These are phyloP conservation scores for Semotilus atromaculatus DNA, from an alignment of 2,797 vertebrate genomes.

Conservation along the genomic window DNA sequence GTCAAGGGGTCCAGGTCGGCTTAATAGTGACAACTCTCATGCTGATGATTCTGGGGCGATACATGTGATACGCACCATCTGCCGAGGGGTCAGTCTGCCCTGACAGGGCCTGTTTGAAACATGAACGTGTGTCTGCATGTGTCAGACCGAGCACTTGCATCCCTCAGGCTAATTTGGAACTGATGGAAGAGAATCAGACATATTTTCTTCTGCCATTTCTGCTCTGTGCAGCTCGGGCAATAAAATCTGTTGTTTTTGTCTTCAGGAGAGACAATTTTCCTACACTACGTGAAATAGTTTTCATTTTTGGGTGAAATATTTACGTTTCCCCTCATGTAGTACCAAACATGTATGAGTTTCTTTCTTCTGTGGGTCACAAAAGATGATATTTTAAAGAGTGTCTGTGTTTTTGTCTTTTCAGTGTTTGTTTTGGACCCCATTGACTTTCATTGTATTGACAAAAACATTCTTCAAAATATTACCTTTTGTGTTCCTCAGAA, in stretches of 20 bases:
- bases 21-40: slow-evolving; percentile 46
- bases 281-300: background rate
- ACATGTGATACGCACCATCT: slow-evolving; percentile 44
- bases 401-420: background rate
- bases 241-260: background rate
- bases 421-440: background rate
- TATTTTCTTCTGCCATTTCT: slow-evolving; percentile 11
- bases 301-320: too few relatives aligned
- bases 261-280: background rate
- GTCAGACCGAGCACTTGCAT: slow-evolving; percentile 18
- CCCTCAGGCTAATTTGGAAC: slow-evolving; percentile 31
- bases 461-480: background rate
- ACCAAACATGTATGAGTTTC: background rate
- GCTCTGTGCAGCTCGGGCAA: background rate
- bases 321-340: background rate
- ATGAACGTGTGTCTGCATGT: slow-evolving; percentile 29
- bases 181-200: slow-evolving; percentile 34
- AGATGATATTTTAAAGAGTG: background rate
- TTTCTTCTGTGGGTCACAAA: background rate
- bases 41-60: slow-evolving; percentile 41
- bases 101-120: slow-evolving; percentile 42
- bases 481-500: background rate
- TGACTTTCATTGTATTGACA: background rate
- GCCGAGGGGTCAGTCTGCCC: slow-evolving; percentile 37
- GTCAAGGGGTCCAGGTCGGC: slow-evolving; percentile 8